Conservation (phyloP, 2,888 invertebrate genomes). For the Adineta ricciae region DNA sequence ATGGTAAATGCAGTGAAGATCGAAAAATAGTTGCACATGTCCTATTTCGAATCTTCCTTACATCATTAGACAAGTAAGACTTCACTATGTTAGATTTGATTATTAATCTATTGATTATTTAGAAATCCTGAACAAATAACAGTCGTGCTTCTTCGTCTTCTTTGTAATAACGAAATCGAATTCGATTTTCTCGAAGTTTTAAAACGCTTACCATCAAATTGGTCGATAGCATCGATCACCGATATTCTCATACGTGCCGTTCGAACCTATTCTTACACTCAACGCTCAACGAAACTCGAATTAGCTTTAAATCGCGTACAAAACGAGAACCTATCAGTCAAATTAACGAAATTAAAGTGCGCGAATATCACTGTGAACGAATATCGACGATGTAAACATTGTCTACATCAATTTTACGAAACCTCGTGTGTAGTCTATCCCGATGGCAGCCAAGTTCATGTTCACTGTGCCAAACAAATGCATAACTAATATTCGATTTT, state of each 20-base stretch:
- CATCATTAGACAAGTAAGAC: neutral
- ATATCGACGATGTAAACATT: neutral
- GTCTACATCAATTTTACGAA: slow-evolving; percentile 16
- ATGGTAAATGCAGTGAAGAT: neutral
- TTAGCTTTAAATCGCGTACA: neutral
- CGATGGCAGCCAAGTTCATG: neutral
- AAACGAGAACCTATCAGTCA: neutral
- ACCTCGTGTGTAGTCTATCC: neutral
- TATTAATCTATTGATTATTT: neutral
- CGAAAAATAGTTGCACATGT: neutral
- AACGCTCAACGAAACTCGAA: neutral
- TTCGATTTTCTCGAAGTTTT: neutral
- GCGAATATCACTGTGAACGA: neutral
- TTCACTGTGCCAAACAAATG: neutral
- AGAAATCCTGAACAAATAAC: neutral
- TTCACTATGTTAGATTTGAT: too few species aligned
- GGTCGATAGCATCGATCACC: neutral
- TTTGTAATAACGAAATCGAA: neutral
- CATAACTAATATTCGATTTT: neutral
- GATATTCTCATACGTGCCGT: neutral
- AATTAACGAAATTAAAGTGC: neutral
- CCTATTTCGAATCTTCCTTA: neutral
- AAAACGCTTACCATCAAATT: neutral
- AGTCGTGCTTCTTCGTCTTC: neutral
- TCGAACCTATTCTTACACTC: neutral